phyloP scores from a whole-genome alignment of 2,113 vertebrate genomes.

The Cyphomyrus discorhynchus region DNA sequence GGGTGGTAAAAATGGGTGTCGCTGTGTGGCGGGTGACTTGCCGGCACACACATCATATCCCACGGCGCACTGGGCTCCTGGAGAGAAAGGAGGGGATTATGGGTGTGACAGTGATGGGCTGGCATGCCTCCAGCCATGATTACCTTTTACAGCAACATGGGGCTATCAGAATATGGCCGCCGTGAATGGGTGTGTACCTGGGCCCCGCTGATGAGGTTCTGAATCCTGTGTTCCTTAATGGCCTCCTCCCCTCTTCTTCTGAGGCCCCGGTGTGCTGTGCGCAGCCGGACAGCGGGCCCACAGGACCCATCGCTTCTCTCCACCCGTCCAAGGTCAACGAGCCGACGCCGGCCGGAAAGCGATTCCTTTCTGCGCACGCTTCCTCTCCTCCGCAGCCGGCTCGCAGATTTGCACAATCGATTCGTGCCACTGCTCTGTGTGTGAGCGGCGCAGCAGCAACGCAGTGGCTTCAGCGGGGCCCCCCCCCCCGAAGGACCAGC shows the following conservation, averaged over 20 bases:
- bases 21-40: not conserved
- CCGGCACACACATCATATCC: not conserved
- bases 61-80: not conserved
- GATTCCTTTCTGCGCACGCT: not conserved
- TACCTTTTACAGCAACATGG: slow-evolving; percentile 56
- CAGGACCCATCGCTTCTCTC: not conserved
- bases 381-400: not conserved
- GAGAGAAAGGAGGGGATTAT: slow-evolving; percentile 51
- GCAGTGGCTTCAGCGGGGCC: not conserved
- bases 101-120: slow-evolving; percentile 55
- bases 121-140: slow-evolving; percentile 59
- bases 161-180: slow-evolving; percentile 50
- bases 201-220: not conserved
- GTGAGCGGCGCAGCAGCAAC: not conserved
- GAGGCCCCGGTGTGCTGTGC: not conserved
- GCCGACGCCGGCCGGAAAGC: not conserved
- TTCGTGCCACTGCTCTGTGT: not conserved
- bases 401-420: not conserved
- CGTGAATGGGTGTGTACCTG: slow-evolving; percentile 10
- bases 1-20: not conserved
- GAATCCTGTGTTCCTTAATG: not conserved
- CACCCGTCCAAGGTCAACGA: not conserved
- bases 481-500: not conserved
- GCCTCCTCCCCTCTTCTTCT: not conserved
- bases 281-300: not conserved